phyloP scores from a whole-genome alignment of 2,113 vertebrate genomes.

The Chlorodrepanis virens region DNA sequence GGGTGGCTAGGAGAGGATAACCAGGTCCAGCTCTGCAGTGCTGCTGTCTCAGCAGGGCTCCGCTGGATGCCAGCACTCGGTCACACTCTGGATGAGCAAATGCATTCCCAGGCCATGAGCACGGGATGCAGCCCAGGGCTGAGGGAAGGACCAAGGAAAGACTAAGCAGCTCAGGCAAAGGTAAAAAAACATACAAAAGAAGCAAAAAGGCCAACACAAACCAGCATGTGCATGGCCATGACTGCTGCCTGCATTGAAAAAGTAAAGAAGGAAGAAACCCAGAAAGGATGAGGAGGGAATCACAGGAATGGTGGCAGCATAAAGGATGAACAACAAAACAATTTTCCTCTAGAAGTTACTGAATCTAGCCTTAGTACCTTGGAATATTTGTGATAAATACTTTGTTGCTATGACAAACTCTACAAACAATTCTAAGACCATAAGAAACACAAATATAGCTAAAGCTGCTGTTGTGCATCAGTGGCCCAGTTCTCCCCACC shows the following conservation, averaged over 20 bases:
- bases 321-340: not conserved
- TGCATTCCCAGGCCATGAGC: accelerated
- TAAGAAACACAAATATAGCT: not conserved
- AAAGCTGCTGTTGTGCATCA: not conserved
- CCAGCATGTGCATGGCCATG: accelerated
- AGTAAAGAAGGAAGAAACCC: accelerated
- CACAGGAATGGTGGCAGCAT: not conserved
- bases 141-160: not conserved
- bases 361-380: not conserved
- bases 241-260: not conserved
- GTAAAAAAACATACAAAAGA: accelerated
- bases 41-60: not conserved
- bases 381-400: not conserved
- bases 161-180: not conserved
- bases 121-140: accelerated
- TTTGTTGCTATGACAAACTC: not conserved
- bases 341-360: not conserved
- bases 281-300: not conserved
- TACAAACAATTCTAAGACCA: not conserved
- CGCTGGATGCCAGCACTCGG: accelerated
- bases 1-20: not conserved
- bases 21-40: not conserved
- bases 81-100: not conserved
- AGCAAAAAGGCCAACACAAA: not conserved
- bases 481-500: not conserved